phyloP scores from a whole-genome alignment of 2,888 invertebrate species.

The Diogma glabrata region DNA sequence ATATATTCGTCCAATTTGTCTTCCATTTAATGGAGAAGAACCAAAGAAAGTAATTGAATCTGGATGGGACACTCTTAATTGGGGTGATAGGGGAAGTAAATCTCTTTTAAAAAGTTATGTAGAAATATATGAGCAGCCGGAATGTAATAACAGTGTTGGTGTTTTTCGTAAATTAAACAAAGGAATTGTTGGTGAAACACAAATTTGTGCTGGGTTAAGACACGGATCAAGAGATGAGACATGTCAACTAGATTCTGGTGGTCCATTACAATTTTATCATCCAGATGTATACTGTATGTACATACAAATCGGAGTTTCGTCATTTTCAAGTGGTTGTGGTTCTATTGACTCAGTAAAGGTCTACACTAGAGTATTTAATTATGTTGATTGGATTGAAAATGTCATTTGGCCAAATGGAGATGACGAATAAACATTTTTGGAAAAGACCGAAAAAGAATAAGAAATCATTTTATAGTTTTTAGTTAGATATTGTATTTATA shows the following conservation, averaged over 20 bases:
- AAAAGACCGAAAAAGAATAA: no score
- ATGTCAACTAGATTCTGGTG: constrained; percentile 43
- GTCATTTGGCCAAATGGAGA: constrained; percentile 35
- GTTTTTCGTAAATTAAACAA: constrained; percentile 2
- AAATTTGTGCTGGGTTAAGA: constrained; percentile 15
- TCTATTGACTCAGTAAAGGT: constrained; percentile 34
- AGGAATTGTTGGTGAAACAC: constrained; percentile 19
- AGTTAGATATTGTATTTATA: no score
- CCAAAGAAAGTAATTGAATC: constrained; percentile 32
- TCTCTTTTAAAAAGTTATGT: not conserved
- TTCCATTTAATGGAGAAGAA: constrained; percentile 20
- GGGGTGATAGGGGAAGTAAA: not conserved
- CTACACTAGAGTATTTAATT: constrained; percentile 24
- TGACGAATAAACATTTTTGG: no score
- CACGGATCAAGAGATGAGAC: constrained; percentile 13
- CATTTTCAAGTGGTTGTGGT: constrained; percentile 32
- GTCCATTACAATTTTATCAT: not conserved
- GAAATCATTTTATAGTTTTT: no score
- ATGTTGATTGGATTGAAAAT: constrained; percentile 42
- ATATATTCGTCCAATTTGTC: constrained; percentile 36
- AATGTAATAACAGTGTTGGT: constrained; percentile 35
- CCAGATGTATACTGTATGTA: constrained; percentile 29
- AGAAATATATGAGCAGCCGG: not conserved
- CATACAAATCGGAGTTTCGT: constrained; percentile 35
- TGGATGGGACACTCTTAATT: constrained; percentile 38